Conservation (phyloP, 2,797 vertebrate genomes). For the Cynodonichthys magdalenae region DNA sequence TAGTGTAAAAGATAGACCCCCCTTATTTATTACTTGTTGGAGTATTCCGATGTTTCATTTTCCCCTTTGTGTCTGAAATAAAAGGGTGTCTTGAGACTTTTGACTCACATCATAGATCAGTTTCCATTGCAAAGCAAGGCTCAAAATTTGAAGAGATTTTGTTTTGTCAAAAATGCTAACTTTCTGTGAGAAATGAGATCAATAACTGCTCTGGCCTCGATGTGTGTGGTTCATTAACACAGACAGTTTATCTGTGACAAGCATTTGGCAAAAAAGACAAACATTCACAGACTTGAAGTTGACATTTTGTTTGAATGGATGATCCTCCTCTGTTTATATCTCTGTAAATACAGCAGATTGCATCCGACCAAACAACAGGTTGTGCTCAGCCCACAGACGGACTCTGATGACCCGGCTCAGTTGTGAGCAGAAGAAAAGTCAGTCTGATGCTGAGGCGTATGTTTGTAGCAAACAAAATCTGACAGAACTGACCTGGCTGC, state of each 20-base stretch:
- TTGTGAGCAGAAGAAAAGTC: conserved; percentile 12
- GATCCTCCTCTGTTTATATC: not conserved
- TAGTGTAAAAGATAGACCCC: no score
- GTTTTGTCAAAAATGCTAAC: no score
- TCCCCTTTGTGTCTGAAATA: no score
- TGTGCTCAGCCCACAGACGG: conserved; percentile 18
- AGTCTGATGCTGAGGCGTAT: conserved; percentile 22
- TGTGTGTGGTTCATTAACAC: no score
- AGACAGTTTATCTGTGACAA: not conserved
- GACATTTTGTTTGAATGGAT: conserved; percentile 1
- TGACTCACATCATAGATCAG: no score
- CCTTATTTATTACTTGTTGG: no score
- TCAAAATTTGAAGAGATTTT: no score
- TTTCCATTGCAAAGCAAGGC: no score
- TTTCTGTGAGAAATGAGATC: no score
- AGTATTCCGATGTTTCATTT: no score
- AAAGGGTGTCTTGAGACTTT: no score
- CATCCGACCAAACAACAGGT: conserved; percentile 6
- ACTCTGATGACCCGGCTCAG: conserved; percentile 22
- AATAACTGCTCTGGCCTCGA: no score
- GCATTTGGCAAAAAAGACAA: not conserved
- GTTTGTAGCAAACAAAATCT: conserved; percentile 2
- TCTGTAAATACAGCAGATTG: conserved; percentile 17
- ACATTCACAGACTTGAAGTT: not conserved
- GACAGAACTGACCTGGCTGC: conserved; percentile 3